These are phyloP conservation scores for Dinocampus coccinellae DNA, from an alignment of 2,888 invertebrate species.

Conservation along the genomic window DNA sequence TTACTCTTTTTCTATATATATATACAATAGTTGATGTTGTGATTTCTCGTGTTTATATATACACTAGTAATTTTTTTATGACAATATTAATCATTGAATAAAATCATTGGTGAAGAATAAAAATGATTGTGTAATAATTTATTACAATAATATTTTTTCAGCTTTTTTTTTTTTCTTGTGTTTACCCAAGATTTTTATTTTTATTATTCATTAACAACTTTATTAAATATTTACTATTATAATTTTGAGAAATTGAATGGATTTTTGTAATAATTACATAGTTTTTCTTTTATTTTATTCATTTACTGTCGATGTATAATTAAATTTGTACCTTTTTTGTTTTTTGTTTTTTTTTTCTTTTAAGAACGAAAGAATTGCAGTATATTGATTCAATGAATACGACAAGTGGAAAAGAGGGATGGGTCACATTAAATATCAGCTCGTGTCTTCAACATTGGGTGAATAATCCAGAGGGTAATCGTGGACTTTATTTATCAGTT, in stretches of 20 bases:
- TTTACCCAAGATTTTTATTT: not conserved
- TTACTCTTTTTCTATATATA: no score
- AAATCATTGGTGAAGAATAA: not conserved
- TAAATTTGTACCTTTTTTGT: not conserved
- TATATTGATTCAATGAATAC: constrained; percentile 82
- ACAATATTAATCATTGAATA: not conserved
- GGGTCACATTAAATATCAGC: constrained; percentile 90
- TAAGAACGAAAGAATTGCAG: constrained; percentile 81
- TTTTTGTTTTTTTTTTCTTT: constrained; percentile 32
- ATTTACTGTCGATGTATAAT: no score
- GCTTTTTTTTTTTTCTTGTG: not conserved
- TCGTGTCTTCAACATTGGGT: constrained; percentile 85
- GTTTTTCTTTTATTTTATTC: no score
- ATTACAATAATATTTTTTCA: no score
- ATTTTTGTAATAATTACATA: no score
- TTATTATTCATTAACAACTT: not conserved
- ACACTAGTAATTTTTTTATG: not conserved
- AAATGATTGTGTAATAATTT: not conserved
- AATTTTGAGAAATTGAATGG: not conserved
- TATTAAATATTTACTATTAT: not conserved
- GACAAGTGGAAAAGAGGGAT: constrained; percentile 83
- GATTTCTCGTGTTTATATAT: not conserved
- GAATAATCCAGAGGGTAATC: constrained; percentile 82
- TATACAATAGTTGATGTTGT: not conserved
- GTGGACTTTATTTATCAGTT: constrained; percentile 86